phyloP scores from a whole-genome alignment of 1,140 invertebrate genomes.

The Lordiphosa mommai region DNA sequence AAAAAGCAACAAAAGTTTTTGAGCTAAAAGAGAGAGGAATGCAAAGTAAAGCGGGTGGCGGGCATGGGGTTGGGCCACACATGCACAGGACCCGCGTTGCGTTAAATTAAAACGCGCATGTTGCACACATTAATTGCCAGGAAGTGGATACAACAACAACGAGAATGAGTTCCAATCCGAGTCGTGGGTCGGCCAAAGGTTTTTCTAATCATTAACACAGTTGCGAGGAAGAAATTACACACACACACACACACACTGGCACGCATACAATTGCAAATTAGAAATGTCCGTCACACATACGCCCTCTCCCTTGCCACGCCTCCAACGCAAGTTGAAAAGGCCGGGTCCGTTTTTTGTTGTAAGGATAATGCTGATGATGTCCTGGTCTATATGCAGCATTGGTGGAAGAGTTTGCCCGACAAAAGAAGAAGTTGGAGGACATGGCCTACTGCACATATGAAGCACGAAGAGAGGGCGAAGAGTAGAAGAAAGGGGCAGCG shows the following conservation, averaged over 20 bases:
- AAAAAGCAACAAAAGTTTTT: constrained; percentile 65
- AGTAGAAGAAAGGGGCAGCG: too few relatives aligned
- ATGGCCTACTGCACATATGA: constrained; percentile 19
- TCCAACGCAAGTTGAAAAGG: constrained; percentile 46
- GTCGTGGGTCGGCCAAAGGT: constrained; percentile 32
- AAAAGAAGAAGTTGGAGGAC: constrained; percentile 2
- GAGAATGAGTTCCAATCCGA: constrained; percentile 23
- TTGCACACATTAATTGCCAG: constrained; percentile 76
- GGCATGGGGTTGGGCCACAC: constrained; percentile 2
- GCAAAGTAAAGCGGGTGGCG: not conserved
- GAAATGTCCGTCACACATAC: constrained; percentile 76
- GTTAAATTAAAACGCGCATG: constrained; percentile 74
- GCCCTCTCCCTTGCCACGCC: constrained; percentile 7
- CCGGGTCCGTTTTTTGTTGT: constrained; percentile 46
- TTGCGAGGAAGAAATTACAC: constrained; percentile 49
- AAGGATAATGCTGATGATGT: constrained; percentile 71
- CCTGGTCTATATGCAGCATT: constrained; percentile 16
- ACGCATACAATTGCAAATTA: constrained; percentile 68
- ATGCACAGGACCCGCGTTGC: constrained; percentile 46
- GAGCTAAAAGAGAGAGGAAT: constrained; percentile 16
- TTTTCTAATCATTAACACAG: constrained; percentile 79
- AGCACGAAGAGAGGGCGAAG: not conserved
- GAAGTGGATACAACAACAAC: constrained; percentile 57
- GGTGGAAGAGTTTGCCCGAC: too few relatives aligned
- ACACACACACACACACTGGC: constrained; percentile 5